These are phyloP conservation scores for Dolichoris vasculosae DNA, from an alignment of 1,140 invertebrate genomes.

Conservation along the genomic window DNA sequence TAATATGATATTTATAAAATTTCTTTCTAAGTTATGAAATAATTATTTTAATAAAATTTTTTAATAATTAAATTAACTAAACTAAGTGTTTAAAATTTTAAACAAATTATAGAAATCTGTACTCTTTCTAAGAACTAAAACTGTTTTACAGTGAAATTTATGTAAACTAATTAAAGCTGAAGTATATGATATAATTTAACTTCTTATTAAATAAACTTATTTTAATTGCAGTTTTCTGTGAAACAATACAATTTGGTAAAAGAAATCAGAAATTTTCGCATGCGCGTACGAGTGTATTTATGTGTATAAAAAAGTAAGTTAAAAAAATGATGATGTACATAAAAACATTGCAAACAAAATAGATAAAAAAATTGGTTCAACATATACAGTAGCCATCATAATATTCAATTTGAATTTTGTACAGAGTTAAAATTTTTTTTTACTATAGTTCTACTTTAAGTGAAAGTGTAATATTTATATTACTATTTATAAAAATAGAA, in stretches of 20 bases:
- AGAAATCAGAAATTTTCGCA: neutral
- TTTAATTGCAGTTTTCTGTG: constrained; percentile 53
- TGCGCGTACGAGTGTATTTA: no score
- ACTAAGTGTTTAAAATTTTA: neutral
- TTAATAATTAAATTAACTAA: no score
- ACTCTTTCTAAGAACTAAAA: constrained; percentile 8
- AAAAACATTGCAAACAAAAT: constrained; percentile 6
- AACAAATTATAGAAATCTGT: neutral
- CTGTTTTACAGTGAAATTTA: constrained; percentile 33
- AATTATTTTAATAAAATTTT: no score
- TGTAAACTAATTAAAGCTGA: constrained; percentile 44
- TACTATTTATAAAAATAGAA: no score
- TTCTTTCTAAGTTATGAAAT: no score
- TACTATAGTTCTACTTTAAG: no score
- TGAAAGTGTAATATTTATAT: no score
- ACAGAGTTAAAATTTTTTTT: no score
- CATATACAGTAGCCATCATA: no score
- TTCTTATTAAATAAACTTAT: constrained; percentile 54
- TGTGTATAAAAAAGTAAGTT: neutral
- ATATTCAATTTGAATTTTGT: no score
- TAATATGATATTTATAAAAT: no score
- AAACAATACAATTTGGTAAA: neutral
- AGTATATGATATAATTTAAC: constrained; percentile 49
- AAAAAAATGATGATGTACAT: constrained; percentile 8
- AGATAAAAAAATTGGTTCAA: no score